Base-by-base conservation (phyloP, 2,888 invertebrate species). In the Colostygia pectinataria region DNA sequence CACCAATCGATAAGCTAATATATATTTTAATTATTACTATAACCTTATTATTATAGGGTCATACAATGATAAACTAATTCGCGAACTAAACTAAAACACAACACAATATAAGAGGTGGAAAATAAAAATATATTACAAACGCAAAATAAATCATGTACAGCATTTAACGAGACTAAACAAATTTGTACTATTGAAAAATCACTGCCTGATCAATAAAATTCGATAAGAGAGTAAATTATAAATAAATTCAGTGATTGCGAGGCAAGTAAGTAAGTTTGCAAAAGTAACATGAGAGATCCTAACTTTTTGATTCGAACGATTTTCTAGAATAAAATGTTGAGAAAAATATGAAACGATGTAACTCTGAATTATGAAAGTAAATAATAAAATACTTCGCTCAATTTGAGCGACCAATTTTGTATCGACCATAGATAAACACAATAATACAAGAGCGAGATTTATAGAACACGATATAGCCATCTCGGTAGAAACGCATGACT, bases 121-220 rank as follows among this genome's bases (percentile, higher is more conserved):
- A 65, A 66, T 68, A 61, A 48, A 33, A 24, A 58, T 37, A 68
- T 61, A 63, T 68, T 68, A 71, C 52, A 63, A 68, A 61, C 52
- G 71, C 70, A 71, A 76, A 72, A 75, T 64, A 76, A 67, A 68
- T 57, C 52, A 56, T 63, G 61, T 78, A 83, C 80, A 83, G 74
- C 74, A 76, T 68, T 39, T 38, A 68, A 68, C 60, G 72, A 65
- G 74, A 84, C 81, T 83, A 83, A 76, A 77, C 65, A 66, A 78
- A 80, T 87, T 88, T 87, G 88, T 88, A 89, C 88, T 86, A 79
- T 78, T 70, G 68, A 74, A 64, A 79, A 80, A 78, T 74, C 72
- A 78, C 72, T 71, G 68, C 65, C 66, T 61, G 70, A 68, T 71
- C 57, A 65, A 68, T 68, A 63, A 61, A 71, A 65, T 66, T 72